Conservation (phyloP, 2,797 vertebrate genomes). For the Catamblyrhynchus diadema region DNA sequence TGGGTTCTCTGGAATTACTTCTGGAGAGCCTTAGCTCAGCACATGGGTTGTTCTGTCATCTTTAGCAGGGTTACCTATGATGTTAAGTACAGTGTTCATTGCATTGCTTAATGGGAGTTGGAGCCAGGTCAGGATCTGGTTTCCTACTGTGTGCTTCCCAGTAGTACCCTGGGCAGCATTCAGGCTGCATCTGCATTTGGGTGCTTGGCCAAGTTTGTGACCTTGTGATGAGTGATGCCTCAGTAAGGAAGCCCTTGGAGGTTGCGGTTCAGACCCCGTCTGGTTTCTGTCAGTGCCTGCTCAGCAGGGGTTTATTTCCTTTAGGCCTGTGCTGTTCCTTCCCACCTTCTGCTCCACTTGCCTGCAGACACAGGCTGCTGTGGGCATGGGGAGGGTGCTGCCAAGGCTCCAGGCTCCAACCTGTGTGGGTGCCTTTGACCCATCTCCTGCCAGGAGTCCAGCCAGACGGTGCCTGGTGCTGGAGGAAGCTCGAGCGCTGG, state of each 20-base stretch:
- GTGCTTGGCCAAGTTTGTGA: not conserved
- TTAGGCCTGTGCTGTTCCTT: not conserved
- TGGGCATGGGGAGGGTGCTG: fast-evolving
- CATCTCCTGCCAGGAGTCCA: fast-evolving
- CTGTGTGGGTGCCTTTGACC: not conserved
- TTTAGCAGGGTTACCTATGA: not conserved
- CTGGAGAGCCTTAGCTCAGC: not conserved
- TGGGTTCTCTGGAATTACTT: not conserved
- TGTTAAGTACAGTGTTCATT: not conserved
- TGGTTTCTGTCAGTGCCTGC: fast-evolving
- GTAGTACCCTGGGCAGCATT: not conserved
- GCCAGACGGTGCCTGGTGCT: fast-evolving
- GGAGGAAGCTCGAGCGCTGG: not conserved
- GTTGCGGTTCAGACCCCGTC: fast-evolving
- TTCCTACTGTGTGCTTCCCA: not conserved
- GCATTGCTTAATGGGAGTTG: not conserved
- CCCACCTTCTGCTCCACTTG: not conserved
- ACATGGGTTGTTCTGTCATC: not conserved
- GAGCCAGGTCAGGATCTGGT: not conserved
- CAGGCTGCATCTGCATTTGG: not conserved
- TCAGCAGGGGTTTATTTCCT: fast-evolving
- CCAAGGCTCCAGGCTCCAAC: not conserved
- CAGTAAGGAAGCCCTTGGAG: fast-evolving
- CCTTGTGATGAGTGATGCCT: fast-evolving
- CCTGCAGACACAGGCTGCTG: not conserved